Evolutionary conservation across 2,113 vertebrate genomes (phyloP), one percentile per base, ranked within the genome.

Genomic region (Scopus umbretta): DNA sequence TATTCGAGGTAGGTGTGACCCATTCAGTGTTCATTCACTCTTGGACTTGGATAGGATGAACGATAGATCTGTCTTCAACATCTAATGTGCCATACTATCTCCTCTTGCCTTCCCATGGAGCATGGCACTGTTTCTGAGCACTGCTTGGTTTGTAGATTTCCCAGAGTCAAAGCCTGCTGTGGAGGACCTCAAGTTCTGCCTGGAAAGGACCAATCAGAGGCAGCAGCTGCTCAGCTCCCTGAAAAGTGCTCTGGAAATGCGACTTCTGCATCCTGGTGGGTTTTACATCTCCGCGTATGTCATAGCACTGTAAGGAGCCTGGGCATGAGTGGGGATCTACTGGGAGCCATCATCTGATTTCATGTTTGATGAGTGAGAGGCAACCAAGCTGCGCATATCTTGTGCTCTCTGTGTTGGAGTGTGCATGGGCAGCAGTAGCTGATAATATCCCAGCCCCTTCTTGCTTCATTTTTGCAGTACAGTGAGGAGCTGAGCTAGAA

Each of bases 91-190:
- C 11, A 10, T 1, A 0, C 16, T 66, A 14, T 34, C 58, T n/a
- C 43, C 43, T 34, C 26, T 49, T 34, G 61, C 52, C 27, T 59
- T 30, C 52, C 42, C 13, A 2, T 0, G 2, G 56, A 53, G 61
- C 27, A 0, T 25, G 70, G 61, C 22, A 0, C 58, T 65, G n/a
- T 52, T 56, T 47, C 55, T 66, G 3, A 55, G n/a, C 12, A 1
- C 59, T 45, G n/a, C 43, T 80, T 49, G 68, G 8, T 56, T 40
- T 52, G 18, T 93, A 99, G 99, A 99, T 97, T 99, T 99, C 93
- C 99, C 99, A 1, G 99, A 99, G 83, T 99, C 99, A 0, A 99
- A 99, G 96, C 99, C 99, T 2, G 99, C 99, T 8, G 98, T 99
- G 9, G 99, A 99, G 89, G 99, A 99, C 82, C 98, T 99, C 65